These are phyloP conservation scores for Axis porcinus DNA, from an alignment of 2,113 vertebrate genomes.

Conservation along the genomic window DNA sequence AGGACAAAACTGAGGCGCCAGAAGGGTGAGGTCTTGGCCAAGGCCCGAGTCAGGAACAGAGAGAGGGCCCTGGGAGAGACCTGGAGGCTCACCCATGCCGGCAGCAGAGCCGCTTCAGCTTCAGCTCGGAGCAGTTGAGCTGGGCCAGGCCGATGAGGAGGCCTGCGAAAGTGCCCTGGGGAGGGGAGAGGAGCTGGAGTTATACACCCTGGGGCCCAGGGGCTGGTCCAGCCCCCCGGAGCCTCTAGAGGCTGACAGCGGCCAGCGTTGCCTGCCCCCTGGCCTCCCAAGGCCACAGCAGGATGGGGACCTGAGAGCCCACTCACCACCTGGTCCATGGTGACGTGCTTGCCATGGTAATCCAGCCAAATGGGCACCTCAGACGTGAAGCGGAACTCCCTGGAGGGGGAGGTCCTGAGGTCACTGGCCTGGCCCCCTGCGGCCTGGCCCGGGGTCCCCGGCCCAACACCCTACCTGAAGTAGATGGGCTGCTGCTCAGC, in stretches of 20 bases:
- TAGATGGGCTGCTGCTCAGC: constrained; percentile 91
- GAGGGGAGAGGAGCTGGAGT: neutral
- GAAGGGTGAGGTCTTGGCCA: neutral
- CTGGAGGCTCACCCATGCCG: constrained; percentile 85
- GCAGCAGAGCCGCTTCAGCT: constrained; percentile 92
- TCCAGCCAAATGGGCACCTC: constrained; percentile 96
- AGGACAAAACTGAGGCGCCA: neutral
- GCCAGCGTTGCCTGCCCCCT: neutral
- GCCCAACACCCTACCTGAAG: constrained; percentile 82
- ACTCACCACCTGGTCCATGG: constrained; percentile 89
- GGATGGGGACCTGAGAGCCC: rapidly evolving
- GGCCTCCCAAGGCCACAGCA: neutral
- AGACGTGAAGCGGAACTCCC: constrained; percentile 94
- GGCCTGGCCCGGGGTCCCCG: neutral
- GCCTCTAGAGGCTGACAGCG: neutral
- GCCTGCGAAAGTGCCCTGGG: constrained; percentile 92
- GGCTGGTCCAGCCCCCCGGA: neutral
- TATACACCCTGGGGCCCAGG: rapidly evolving
- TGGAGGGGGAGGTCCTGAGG: constrained; percentile 25
- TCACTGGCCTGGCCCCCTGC: neutral
- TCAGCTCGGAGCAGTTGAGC: constrained; percentile 93
- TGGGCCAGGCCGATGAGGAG: constrained; percentile 94
- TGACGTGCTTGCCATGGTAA: constrained; percentile 92
- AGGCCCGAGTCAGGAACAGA: neutral
- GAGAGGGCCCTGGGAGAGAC: neutral